A percentile compares a stretch with the other conserved stretches of the same genome.
Conservation (phyloP, 92 coral and sea anemone species). For the Phenganax stokvisi region DNA sequence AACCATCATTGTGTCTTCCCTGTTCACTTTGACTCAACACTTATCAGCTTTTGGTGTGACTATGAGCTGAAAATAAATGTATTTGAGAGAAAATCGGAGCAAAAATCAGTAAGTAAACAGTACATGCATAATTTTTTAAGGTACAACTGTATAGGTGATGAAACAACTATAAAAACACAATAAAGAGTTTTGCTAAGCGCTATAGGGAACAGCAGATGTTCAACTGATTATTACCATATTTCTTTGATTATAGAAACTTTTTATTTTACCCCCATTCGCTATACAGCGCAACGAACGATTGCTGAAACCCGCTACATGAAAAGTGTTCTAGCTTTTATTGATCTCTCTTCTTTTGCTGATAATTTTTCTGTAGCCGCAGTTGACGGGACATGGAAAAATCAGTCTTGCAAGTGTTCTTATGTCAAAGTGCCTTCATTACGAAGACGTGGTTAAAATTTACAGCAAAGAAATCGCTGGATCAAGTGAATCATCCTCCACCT, state of each 20-base stretch:
- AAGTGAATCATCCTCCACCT: background rate
- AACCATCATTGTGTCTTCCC: conserved; percentile 96
- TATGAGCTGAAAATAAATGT: conserved; percentile 57
- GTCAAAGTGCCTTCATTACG: conserved; percentile 53
- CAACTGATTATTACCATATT: too few relatives aligned
- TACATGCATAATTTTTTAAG: background rate
- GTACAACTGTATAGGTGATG: background rate
- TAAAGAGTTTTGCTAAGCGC: too few relatives aligned
- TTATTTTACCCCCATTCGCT: too few relatives aligned
- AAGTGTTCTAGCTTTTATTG: too few relatives aligned
- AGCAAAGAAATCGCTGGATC: conserved; percentile 3
- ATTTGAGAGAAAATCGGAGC: conserved; percentile 66
- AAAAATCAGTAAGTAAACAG: conserved; percentile 63
- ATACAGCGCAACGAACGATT: too few relatives aligned
- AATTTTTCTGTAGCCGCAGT: conserved; percentile 56
- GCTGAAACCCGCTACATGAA: too few relatives aligned
- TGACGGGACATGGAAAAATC: conserved; percentile 64
- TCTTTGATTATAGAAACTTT: too few relatives aligned
- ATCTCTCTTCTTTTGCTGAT: background rate
- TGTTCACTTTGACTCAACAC: conserved; percentile 69
- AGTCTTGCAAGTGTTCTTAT: conserved; percentile 63
- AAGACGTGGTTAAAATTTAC: background rate
- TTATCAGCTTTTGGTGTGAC: conserved; percentile 77
- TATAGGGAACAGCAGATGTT: too few relatives aligned
- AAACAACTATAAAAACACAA: background rate